Evolutionary conservation across 2,113 vertebrate genomes (phyloP), one percentile per base, ranked within the genome.

Genomic region (Atrichornis clamosus): DNA sequence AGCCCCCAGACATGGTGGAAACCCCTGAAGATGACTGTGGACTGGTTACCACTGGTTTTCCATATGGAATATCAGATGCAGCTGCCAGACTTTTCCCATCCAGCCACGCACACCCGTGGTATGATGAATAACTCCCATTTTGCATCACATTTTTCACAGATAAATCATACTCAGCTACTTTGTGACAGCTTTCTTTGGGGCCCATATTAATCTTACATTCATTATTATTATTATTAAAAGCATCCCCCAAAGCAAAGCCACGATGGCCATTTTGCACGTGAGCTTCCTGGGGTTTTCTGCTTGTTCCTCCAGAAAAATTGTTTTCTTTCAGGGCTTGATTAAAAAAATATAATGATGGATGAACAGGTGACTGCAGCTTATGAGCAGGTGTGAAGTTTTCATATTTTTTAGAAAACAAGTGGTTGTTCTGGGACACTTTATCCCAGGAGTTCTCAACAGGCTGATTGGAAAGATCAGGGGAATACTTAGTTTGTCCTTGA

Each of bases 261-360:
- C 8, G 9, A 20, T 32, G 76, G 42, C 63, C 56, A 20, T 96
- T 97, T 65, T 68, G 93, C 89, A 77, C 24, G 1, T 68, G 10
- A 73, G 19, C 35, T 68, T 96, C 77, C 67, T 76, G 88, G 53
- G 39, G 65, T 95, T 84, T 97, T 90, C 81, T 64, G 56, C 87
- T 77, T 15, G 39, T 3, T 47, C 72, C 86, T 55, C 44, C 44
- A 30, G 65, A 42, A 77, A 93, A 95, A 13, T 53, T 55, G 23
- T 93, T 94, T 78, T 96, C 96, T 63, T 96, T 89, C 47, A 83
- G 21, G 10, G 95, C 79, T 14, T 98, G 97, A 73, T 94, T 96
- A 76, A 83, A 70, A 58, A 97, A 33, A 67, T 62, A 87, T 1
- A 84, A 70, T 0, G 84, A 76, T 14, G 93, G 72, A 13, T 59